phyloP scores from a whole-genome alignment of 2,888 invertebrate species.

The Phyto melanocephala region DNA sequence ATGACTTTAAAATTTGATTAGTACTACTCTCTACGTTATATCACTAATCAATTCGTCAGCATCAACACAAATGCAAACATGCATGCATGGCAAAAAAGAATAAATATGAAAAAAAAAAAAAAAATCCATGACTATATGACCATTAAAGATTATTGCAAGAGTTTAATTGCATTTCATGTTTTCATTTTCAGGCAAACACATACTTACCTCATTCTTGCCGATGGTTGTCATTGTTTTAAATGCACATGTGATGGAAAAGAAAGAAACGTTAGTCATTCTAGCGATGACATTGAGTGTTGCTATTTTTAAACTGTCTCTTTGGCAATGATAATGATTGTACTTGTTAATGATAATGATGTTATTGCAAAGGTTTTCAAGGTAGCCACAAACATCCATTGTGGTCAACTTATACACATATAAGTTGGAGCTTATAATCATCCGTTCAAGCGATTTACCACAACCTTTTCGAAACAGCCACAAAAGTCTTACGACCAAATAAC shows the following conservation, averaged over 20 bases:
- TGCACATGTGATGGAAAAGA: conserved; percentile 32
- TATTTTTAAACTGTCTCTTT: background rate
- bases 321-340: conserved; percentile 25
- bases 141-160: conserved; percentile 26
- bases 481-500: background rate
- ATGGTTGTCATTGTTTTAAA: conserved; percentile 37
- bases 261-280: conserved; percentile 32
- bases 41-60: background rate
- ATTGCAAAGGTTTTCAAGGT: background rate
- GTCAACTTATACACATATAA: background rate
- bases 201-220: background rate
- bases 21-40: background rate
- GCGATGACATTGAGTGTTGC: conserved; percentile 13
- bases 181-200: background rate
- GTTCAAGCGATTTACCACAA: too few relatives aligned
- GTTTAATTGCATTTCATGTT: conserved; percentile 47
- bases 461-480: too few relatives aligned
- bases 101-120: background rate
- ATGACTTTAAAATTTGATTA: conserved; percentile 54
- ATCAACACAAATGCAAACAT: conserved; percentile 5
- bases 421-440: background rate
- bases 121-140: conserved; percentile 1
- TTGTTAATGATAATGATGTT: conserved; percentile 44
- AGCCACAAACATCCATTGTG: conserved; percentile 37
- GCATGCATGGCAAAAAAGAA: background rate